A percentile compares a stretch with the other conserved stretches of the same genome.
These are phyloP conservation scores for Argyrosomus japonicus DNA, from an alignment of 2,113 vertebrate species.

Conservation along the genomic window DNA sequence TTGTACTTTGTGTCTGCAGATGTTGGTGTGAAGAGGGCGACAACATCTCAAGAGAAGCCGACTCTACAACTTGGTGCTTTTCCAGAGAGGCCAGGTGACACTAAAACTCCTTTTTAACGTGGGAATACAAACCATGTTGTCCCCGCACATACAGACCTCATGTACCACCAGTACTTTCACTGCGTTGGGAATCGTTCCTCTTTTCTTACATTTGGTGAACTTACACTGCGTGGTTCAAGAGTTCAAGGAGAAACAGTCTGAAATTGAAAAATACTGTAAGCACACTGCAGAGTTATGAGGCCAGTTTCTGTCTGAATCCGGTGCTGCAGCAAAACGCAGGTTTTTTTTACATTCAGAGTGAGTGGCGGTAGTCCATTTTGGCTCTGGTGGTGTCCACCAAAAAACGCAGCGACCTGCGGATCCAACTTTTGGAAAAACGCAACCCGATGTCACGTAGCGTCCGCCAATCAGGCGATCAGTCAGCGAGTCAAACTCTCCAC, in stretches of 20 bases:
- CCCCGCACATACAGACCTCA: background rate
- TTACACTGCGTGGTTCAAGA: too few relatives aligned
- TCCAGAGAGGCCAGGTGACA: conserved; percentile 70
- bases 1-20: conserved; percentile 48
- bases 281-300: background rate
- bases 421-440: too few relatives aligned
- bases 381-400: too few relatives aligned
- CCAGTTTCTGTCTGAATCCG: too few relatives aligned
- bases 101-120: background rate
- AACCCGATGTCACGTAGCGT: too few relatives aligned
- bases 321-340: too few relatives aligned
- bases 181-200: background rate
- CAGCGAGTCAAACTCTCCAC: too few relatives aligned
- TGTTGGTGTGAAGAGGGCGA: conserved; percentile 45
- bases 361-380: too few relatives aligned
- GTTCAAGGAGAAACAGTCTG: background rate
- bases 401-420: too few relatives aligned
- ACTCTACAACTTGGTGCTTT: conserved; percentile 48
- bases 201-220: background rate
- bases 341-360: too few relatives aligned
- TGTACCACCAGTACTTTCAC: background rate
- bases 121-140: background rate
- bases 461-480: too few relatives aligned
- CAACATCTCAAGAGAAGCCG: conserved; percentile 40
- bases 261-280: background rate